These are phyloP conservation scores for Drosophila mimica DNA, from an alignment of 2,888 invertebrate species.

Conservation along the genomic window DNA sequence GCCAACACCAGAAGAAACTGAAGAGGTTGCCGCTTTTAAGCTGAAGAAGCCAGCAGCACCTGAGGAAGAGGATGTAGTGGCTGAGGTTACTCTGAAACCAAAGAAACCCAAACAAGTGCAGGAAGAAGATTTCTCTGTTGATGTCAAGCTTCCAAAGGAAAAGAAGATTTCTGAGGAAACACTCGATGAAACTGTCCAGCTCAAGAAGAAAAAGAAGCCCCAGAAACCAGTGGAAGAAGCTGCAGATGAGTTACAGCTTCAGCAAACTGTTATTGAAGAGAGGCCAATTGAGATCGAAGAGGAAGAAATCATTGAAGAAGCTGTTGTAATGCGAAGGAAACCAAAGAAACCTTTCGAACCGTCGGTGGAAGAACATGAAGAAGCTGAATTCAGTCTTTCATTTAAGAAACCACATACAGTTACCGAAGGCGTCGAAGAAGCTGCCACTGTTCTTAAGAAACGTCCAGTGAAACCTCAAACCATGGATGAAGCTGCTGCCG, in stretches of 20 bases:
- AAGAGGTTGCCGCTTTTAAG: conserved; percentile 79
- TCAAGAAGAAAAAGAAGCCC: conserved; percentile 83
- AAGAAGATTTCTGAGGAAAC: conserved; percentile 81
- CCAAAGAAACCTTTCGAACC: conserved; percentile 77
- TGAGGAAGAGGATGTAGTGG: conserved; percentile 82
- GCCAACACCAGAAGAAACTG: conserved; percentile 63
- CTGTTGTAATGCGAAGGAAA: conserved; percentile 78
- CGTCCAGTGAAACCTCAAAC: conserved; percentile 76
- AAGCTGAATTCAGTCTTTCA: conserved; percentile 82
- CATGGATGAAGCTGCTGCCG: conserved; percentile 83
- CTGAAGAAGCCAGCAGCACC: conserved; percentile 70
- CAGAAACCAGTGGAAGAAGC: conserved; percentile 79
- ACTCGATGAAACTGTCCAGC: conserved; percentile 79
- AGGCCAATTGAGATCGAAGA: conserved; percentile 86
- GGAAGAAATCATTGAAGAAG: conserved; percentile 85
- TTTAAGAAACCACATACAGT: conserved; percentile 84
- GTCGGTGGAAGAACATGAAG: conserved; percentile 81
- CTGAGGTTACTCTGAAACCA: conserved; percentile 83
- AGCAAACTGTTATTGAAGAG: conserved; percentile 80
- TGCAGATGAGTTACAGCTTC: conserved; percentile 82
- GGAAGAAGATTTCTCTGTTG: conserved; percentile 82
- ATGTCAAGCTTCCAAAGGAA: conserved; percentile 77
- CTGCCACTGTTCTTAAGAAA: conserved; percentile 84
- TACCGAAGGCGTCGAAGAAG: conserved; percentile 85
- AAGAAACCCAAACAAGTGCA: conserved; percentile 77